These are phyloP conservation scores for Burhinus oedicnemus DNA, from an alignment of 2,113 vertebrate genomes.

Conservation along the genomic window DNA sequence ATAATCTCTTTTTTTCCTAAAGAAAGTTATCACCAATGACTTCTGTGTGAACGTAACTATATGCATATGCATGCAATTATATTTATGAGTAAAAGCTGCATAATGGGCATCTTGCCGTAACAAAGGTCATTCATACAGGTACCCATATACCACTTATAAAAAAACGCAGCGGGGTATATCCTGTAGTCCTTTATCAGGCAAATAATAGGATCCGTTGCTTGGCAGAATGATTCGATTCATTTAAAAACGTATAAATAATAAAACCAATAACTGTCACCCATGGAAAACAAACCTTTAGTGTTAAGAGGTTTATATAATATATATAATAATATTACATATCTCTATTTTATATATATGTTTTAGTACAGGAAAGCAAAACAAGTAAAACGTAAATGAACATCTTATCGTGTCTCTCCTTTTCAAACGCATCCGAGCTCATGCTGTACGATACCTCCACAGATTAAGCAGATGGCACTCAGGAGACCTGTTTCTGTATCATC, in stretches of 20 bases:
- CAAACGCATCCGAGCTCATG: neutral
- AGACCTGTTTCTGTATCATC: slow-evolving; percentile 95
- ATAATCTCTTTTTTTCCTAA: neutral
- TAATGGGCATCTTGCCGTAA: neutral
- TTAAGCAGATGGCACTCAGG: slow-evolving; percentile 96
- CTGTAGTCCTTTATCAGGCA: neutral
- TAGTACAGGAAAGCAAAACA: neutral
- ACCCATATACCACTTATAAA: neutral
- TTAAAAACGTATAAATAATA: neutral
- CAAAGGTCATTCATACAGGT: neutral
- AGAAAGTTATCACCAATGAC: neutral
- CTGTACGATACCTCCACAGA: slow-evolving; percentile 88
- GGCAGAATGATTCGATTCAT: neutral
- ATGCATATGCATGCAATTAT: neutral
- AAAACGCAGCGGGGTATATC: neutral
- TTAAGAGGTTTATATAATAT: neutral
- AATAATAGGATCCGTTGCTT: neutral
- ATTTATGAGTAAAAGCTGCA: neutral
- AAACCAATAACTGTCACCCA: neutral
- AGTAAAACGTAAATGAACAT: neutral
- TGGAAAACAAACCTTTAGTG: neutral
- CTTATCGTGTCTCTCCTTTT: neutral
- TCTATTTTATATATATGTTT: too few species aligned
- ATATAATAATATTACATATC: neutral
- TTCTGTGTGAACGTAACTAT: neutral